Evolutionary conservation across 2,797 vertebrate species (phyloP), one percentile per base, ranked within the genome.

Genomic region (Limnodromus scolopaceus): DNA sequence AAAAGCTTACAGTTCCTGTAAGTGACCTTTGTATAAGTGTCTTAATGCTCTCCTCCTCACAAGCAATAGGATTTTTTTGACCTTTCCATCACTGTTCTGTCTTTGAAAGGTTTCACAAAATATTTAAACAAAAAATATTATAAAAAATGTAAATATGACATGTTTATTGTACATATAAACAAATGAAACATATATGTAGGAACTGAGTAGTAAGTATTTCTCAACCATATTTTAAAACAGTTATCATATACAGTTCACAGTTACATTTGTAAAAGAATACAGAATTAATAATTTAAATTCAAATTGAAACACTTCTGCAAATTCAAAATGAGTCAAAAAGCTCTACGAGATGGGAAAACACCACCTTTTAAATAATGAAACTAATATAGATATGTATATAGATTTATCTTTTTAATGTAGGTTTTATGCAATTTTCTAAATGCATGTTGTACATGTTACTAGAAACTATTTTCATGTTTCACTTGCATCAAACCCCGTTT

Each of bases 21-120:
- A 97, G 97, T 98, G 98, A 99, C 98, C 99, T 99, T 99, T 98
- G 97, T 79, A 24, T 93, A 89, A 96, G 97, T 95, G 96, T 96
- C 97, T 97, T 97, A 97, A 98, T 98, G 97, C 95, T 98, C 98
- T 98, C 97, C 97, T 98, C 98, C 97, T 85, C 97, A 98, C 96
- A 96, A 51, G 97, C 96, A 97, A 97, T 92, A 97, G 94, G 95
- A 93, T 92, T 96, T 97, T 97, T 92, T 60, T 98, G 95, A 96
- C 97, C 96, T 96, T 94, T 79, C 80, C 90, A 86, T 96, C 92
- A 93, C 53, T 81, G 51, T 39, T 93, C 84, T 92, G 64, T 89
- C 92, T 95, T 9, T 89, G 70, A 46, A 86, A 58, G 32, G 11
- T 39, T 87, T 89, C 78, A 78, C 15, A 75, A 63, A 86, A 75